These are phyloP conservation scores for Ceratina calcarata DNA, from an alignment of 1,140 invertebrate species.

Conservation along the genomic window DNA sequence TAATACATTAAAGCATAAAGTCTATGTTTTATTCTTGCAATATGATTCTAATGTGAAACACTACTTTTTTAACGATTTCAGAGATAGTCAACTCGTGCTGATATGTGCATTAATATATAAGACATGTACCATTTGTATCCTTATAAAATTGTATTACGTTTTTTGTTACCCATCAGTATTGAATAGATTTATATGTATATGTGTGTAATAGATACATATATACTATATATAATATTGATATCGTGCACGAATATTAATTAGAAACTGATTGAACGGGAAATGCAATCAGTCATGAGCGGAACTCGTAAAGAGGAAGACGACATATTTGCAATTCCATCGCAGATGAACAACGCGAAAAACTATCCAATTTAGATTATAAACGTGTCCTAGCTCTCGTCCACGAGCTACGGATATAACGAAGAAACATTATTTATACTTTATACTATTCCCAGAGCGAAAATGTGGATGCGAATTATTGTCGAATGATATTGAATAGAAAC, in stretches of 20 bases:
- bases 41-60: conserved; percentile 24
- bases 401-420: not conserved
- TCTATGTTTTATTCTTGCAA: conserved; percentile 26
- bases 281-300: conserved; percentile 34
- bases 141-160: conserved; percentile 47
- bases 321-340: not conserved
- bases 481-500: conserved; percentile 1
- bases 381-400: not conserved
- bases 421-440: conserved; percentile 22
- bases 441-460: conserved; percentile 14
- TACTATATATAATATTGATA: conserved; percentile 13
- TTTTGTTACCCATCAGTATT: conserved; percentile 53
- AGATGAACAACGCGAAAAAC: conserved; percentile 16
- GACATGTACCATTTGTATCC: conserved; percentile 52
- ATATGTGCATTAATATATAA: conserved; percentile 53
- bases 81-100: conserved; percentile 23
- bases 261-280: conserved; percentile 27
- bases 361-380: conserved; percentile 4
- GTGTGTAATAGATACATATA: conserved; percentile 42
- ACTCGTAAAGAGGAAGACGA: conserved; percentile 34
- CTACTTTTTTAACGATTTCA: conserved; percentile 17
- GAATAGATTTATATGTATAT: conserved; percentile 49
- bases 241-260: conserved; percentile 30
- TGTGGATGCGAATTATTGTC: not conserved
- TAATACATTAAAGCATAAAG: conserved; percentile 29